Base-by-base conservation (phyloP, 2,113 vertebrate species). In the Pelodiscus sinensis region DNA sequence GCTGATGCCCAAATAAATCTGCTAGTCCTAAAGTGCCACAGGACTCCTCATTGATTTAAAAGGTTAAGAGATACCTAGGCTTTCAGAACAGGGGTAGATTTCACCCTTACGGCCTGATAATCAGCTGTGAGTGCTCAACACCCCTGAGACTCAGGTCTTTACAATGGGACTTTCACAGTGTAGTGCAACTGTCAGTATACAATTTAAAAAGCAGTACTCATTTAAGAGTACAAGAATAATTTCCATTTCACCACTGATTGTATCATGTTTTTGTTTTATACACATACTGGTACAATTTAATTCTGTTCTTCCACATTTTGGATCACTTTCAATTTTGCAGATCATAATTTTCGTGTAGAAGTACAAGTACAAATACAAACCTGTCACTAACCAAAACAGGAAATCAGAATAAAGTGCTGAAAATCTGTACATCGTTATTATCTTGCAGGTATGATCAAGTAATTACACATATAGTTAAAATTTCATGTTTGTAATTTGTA, bases 271-370 rank as follows among this genome's bases (percentile, higher is more conserved):
- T 68, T 68, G 55, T 51, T 3, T 2, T 77, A 77, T 25, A 29
- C 51, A 50, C n/a, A 56, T 8, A 31, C 22, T 19, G 9, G n/a
- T 38, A 51, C 60, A 82, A 52, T 9, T 93, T 57, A 89, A 94
- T 95, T 94, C 93, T 77, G 90, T 56, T 54, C 51, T 55, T 91
- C 51, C 55, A 79, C 54, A 94, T 84, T 96, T 94, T 84, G 79
- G 71, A 90, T 93, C 15, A 80, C 81, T 92, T 91, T 88, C 71
- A 90, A 89, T 95, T 82, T 73, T 55, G 84, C 81, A 86, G 38
- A 38, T 79, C 88, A 83, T 60, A 87, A 79, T n/a, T 89, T 89
- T 88, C 31, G 92, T 95, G 50, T 90, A 84, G 85, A 90, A 55
- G 52, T 35, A 78, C 55, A 75, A 79, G 29, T 19, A n/a, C 51